These are phyloP conservation scores for Catharus minimus DNA, from an alignment of 2,113 vertebrate genomes.

Conservation along the genomic window DNA sequence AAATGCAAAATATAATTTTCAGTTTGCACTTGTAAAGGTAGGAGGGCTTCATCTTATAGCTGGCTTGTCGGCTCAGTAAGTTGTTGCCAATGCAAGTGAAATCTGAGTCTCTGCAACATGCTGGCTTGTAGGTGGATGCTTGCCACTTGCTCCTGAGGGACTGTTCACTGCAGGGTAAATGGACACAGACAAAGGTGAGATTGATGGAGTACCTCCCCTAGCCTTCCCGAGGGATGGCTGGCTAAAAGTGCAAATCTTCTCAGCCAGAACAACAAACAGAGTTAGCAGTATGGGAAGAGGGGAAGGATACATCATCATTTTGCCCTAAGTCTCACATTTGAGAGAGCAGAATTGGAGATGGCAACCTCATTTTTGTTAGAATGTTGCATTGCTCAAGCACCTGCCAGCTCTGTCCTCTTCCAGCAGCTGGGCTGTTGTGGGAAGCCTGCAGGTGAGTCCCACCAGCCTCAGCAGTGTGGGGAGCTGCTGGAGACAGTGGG, in stretches of 20 bases:
- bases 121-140: not conserved
- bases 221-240: rapidly evolving
- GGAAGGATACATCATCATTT: not conserved
- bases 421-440: not conserved
- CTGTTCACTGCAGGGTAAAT: not conserved
- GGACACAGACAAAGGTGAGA: not conserved
- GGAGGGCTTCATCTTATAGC: not conserved
- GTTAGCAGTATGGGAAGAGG: not conserved
- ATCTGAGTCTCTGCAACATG: not conserved
- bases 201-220: not conserved
- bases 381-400: not conserved
- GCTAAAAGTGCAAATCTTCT: not conserved
- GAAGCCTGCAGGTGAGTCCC: not conserved
- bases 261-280: not conserved
- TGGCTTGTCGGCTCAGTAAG: not conserved
- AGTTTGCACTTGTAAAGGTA: not conserved
- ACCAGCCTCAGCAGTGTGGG: rapidly evolving
- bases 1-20: not conserved
- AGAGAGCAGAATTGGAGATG: not conserved
- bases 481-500: rapidly evolving
- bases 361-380: not conserved
- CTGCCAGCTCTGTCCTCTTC: not conserved
- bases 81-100: not conserved
- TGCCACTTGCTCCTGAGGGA: not conserved
- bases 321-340: not conserved